phyloP scores from a whole-genome alignment of 2,797 vertebrate genomes.

The Stomatorhinus walkeri region DNA sequence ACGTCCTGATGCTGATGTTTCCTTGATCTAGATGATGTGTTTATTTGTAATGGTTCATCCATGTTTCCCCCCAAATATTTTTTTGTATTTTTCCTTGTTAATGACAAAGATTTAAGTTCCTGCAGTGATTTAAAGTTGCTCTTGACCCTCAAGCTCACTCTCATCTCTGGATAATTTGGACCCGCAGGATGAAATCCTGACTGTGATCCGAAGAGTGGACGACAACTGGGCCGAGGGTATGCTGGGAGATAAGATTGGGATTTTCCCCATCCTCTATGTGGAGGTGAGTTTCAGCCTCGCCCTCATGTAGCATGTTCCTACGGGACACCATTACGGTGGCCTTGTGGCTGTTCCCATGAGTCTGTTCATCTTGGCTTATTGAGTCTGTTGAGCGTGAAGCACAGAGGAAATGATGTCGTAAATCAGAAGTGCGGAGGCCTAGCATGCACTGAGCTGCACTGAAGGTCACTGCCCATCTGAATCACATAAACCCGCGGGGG shows the following conservation, averaged over 20 bases:
- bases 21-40: background rate
- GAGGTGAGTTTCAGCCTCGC: slow-evolving; percentile 70
- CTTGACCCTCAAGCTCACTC: background rate
- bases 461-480: background rate
- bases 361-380: background rate
- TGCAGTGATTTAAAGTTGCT: background rate
- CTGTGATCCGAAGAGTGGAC: slow-evolving; percentile 93
- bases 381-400: background rate
- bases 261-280: slow-evolving; percentile 94
- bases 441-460: background rate
- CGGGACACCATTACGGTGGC: background rate
- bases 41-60: background rate
- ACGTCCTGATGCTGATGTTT: background rate
- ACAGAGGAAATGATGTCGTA: background rate
- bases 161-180: background rate
- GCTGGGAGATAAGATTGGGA: slow-evolving; percentile 97
- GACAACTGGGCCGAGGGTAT: slow-evolving; percentile 99
- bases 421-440: background rate
- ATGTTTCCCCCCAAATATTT: background rate
- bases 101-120: background rate
- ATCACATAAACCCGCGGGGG: background rate
- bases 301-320: background rate
- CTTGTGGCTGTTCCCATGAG: background rate
- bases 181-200: slow-evolving; percentile 87
- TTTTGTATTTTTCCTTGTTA: background rate